Evolutionary conservation across 2,113 vertebrate species (phyloP).

Genomic region (Collichthys lucidus): DNA sequence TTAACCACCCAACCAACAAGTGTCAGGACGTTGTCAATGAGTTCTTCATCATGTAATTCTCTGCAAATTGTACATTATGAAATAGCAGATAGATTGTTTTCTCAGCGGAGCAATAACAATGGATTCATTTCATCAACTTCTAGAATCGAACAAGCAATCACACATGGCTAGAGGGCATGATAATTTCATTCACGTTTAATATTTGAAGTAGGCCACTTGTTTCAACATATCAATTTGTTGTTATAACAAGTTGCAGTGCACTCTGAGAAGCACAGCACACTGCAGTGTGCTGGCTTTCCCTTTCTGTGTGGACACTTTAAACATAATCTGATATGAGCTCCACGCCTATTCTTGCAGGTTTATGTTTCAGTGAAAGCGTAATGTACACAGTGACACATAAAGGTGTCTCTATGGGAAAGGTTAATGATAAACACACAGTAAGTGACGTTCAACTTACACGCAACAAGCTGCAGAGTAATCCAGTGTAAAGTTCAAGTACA

Average conservation of each 20-base stretch:
- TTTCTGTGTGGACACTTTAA: background rate
- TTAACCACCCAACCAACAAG: background rate
- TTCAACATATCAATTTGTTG: background rate
- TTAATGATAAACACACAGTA: background rate
- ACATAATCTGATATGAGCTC: background rate
- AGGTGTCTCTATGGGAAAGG: background rate
- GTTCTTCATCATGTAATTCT: background rate
- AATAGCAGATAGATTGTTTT: conserved; percentile 5
- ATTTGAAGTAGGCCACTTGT: background rate
- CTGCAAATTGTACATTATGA: background rate
- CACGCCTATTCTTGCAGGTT: background rate
- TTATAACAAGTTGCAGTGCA: background rate
- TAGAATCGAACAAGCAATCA: background rate
- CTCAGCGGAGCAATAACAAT: background rate
- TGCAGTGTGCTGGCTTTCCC: background rate
- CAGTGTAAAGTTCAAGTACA: background rate
- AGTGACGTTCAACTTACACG: background rate
- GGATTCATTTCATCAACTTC: background rate
- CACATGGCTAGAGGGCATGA: conserved; percentile 11
- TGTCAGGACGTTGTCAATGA: background rate
- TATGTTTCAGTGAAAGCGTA: conserved; percentile 8
- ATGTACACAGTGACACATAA: background rate
- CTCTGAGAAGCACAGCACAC: background rate
- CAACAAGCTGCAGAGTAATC: background rate
- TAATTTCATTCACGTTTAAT: background rate